These are phyloP conservation scores for Fukomys damarensis DNA, from an alignment of 2,113 vertebrate species.

Conservation along the genomic window DNA sequence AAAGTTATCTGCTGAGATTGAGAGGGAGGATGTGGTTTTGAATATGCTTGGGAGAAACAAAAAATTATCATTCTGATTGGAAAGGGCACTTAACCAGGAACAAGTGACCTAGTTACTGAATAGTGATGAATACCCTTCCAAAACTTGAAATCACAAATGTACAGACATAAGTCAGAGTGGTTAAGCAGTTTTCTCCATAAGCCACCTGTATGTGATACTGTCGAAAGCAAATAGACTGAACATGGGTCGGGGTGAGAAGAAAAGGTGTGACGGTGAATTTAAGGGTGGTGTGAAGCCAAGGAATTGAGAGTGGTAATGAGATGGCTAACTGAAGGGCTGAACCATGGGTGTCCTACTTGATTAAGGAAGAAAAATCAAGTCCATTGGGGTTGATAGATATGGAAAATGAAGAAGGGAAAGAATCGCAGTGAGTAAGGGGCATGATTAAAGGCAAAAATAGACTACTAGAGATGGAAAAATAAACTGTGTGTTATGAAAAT, in stretches of 20 bases:
- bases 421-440: not conserved
- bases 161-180: not conserved
- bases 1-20: not conserved
- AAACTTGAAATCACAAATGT: not conserved
- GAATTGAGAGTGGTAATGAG: not conserved
- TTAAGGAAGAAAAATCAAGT: not conserved
- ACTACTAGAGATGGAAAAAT: not conserved
- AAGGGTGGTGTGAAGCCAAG: not conserved
- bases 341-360: not conserved
- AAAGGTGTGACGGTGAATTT: not conserved
- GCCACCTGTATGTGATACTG: not conserved
- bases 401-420: not conserved
- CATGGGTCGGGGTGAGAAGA: not conserved
- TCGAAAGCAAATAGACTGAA: not conserved
- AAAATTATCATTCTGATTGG: not conserved
- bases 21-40: not conserved
- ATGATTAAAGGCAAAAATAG: not conserved
- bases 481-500: not conserved
- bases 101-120: not conserved
- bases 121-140: not conserved
- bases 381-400: not conserved
- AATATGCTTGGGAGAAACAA: not conserved
- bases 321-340: not conserved
- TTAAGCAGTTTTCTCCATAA: not conserved
- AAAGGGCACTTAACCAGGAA: conserved; percentile 5